These are phyloP conservation scores for Lycocerus yunnanus DNA, from an alignment of 2,888 invertebrate genomes.

Conservation along the genomic window DNA sequence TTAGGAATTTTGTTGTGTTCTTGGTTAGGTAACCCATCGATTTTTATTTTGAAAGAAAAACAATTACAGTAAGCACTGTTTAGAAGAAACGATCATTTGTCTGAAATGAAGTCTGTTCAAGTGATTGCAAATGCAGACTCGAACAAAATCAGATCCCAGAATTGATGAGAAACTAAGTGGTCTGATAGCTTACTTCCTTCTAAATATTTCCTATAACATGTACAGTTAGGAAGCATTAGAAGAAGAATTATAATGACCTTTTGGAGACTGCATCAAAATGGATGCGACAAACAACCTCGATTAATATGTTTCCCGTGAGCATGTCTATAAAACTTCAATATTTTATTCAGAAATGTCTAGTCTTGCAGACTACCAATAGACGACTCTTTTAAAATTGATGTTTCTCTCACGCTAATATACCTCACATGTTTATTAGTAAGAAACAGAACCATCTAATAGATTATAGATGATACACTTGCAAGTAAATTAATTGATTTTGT, in stretches of 20 bases:
- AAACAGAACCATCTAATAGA: neutral
- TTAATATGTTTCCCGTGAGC: conserved; percentile 8
- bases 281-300: neutral
- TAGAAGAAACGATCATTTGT: no score
- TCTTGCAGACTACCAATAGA: neutral
- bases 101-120: neutral
- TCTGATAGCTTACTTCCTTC: neutral
- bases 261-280: neutral
- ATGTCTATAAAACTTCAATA: neutral
- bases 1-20: neutral
- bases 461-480: neutral
- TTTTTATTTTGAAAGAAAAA: no score
- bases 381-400: conserved; percentile 12
- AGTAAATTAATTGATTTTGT: conserved; percentile 17
- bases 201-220: neutral
- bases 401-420: conserved; percentile 9
- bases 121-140: neutral
- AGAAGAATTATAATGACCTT: neutral
- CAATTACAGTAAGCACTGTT: no score
- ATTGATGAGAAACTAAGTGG: neutral
- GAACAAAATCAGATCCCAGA: neutral
- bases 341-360: conserved; percentile 18
- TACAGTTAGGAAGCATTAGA: neutral
- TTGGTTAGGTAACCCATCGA: no score
- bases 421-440: conserved; percentile 9